Percentiles rank a stretch among this genome's conserved stretches.
phyloP scores from a whole-genome alignment of 2,888 invertebrate species.

The Hesperia comma region DNA sequence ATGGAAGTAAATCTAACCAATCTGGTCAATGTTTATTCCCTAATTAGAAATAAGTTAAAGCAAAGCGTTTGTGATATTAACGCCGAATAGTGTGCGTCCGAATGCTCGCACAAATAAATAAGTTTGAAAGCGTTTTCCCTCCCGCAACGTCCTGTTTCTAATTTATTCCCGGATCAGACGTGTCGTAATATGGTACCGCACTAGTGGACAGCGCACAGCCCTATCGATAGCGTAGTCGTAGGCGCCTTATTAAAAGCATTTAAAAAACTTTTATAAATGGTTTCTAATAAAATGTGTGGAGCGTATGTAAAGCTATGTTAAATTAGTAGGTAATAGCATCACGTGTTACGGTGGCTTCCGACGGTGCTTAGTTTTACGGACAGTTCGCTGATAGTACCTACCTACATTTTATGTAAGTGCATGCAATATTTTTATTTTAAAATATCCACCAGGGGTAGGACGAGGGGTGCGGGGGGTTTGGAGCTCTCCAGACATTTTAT shows the following conservation, averaged over 20 bases:
- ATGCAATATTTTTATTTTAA: too few relatives aligned
- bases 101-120: slow-evolving; percentile 5
- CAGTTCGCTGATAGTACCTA: too few relatives aligned
- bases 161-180: neutral
- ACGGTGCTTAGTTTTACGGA: slow-evolving; percentile 8
- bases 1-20: neutral
- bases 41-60: slow-evolving; percentile 12
- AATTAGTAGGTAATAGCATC: slow-evolving; percentile 32
- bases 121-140: slow-evolving; percentile 9
- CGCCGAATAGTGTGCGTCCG: neutral
- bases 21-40: slow-evolving; percentile 11
- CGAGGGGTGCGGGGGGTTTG: too few relatives aligned
- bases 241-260: slow-evolving; percentile 38
- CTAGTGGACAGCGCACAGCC: slow-evolving; percentile 4
- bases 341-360: slow-evolving; percentile 18
- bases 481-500: too few relatives aligned
- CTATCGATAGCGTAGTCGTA: slow-evolving; percentile 33
- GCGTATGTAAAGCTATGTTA: slow-evolving; percentile 36
- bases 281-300: slow-evolving; percentile 37
- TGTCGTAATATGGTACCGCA: neutral
- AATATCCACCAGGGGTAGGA: too few relatives aligned
- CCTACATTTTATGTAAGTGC: too few relatives aligned
- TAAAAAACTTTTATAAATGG: slow-evolving; percentile 36
- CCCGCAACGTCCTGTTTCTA: neutral
- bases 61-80: slow-evolving; percentile 16